Evolutionary conservation across 2,888 invertebrate genomes (phyloP), one percentile per base, ranked within the genome.

Genomic region (Volucella inanis): DNA sequence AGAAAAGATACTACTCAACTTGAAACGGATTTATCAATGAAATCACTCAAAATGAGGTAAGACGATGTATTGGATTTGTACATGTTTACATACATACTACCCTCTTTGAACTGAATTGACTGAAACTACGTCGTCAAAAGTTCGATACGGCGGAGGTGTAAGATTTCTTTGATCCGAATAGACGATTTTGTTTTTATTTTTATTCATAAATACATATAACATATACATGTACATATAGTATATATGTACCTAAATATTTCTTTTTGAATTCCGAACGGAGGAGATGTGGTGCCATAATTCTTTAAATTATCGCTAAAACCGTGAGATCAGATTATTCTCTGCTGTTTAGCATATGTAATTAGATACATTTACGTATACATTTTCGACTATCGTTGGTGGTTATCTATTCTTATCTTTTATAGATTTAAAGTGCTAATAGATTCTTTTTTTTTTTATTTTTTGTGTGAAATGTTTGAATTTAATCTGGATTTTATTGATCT

Each of bases 11-110:
- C 38, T 8, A 12, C 41, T 18, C 64, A 41, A 57, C 10, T 2
- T 39, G 10, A 22, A 57, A 85, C 77, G 85, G 85, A 85, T 85
- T 85, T 85, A 81, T 85, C 85, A 85, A 85, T 85, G 81, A 85
- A 85, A 67, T 72, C 54, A 41, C 11, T 68, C 41, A 59, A 62
- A 77, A 81, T 76, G 81, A 85, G 85, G 85, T 85, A 72, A 85
- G 76, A 64, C 43, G n/a, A 54, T 39, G 39, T 15, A 8, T 59
- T 41, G 12, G 3, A 11, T 14, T 8, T 39, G 45, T 14, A 31
- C 6, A 12, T 12, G 45, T 57, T 6, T 2, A n/a, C n/a, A n/a
- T n/a, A n/a, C 14, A 8, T 8, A 8, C 18, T 41, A 55, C 45
- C 45, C 45, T 18, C 6, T 43, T 59, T 15, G 45, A 61, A 50